Evolutionary conservation across 1,140 invertebrate species (phyloP).

Genomic region (Bombus breviceps): DNA sequence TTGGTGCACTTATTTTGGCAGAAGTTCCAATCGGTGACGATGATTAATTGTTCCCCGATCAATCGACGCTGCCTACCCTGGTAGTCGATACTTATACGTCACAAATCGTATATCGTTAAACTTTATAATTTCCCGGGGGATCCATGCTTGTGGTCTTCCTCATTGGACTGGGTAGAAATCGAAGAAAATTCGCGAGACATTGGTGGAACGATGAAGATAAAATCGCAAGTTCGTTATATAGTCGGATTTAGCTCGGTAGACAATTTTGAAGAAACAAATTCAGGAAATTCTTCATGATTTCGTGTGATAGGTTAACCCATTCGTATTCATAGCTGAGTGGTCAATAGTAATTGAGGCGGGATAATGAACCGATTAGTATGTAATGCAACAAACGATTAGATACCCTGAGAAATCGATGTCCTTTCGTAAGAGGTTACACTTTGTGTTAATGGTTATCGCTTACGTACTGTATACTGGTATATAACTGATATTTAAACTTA

Average conservation of each 20-base stretch:
- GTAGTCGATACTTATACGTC: neutral
- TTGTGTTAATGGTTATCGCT: neutral
- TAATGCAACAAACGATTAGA: neutral
- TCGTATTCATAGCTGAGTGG: neutral
- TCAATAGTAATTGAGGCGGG: neutral
- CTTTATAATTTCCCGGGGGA: neutral
- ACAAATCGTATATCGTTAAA: neutral
- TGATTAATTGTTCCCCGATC: conserved; percentile 28
- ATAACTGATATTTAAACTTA: too few species aligned
- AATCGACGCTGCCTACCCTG: neutral
- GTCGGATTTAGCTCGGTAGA: neutral
- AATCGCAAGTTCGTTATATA: neutral
- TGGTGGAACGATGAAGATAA: neutral
- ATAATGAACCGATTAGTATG: neutral
- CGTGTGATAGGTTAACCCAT: neutral
- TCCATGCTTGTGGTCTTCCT: neutral
- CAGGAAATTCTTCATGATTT: neutral
- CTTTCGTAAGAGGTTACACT: neutral
- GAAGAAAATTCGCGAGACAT: neutral
- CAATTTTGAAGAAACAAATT: neutral
- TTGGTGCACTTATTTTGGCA: conserved; percentile 15
- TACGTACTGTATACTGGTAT: too few species aligned
- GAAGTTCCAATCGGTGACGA: neutral
- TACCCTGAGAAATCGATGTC: neutral
- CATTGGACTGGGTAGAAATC: neutral